Percentiles rank a stretch among this genome's conserved stretches.
Evolutionary conservation across 1,140 invertebrate genomes (phyloP).

Genomic region (Luehdorfia chinensis): DNA sequence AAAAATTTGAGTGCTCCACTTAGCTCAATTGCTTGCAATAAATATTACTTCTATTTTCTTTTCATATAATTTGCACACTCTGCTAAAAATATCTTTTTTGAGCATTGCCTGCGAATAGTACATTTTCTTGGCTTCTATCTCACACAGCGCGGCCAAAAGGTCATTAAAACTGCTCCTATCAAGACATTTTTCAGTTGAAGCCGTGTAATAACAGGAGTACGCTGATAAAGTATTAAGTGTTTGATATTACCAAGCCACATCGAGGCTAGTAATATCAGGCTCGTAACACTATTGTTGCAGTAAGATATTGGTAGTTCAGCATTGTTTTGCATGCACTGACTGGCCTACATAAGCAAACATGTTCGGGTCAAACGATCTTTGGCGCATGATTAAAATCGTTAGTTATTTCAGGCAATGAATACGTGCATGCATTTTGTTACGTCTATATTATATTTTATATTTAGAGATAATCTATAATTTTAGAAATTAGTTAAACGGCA

Average conservation of each 20-base stretch:
- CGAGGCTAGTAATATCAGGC: not conserved
- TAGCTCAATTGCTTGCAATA: too few species aligned
- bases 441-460: too few species aligned
- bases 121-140: not conserved
- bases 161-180: not conserved
- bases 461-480: too few species aligned
- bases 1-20: too few species aligned
- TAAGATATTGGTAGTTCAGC: constrained; percentile 4
- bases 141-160: not conserved
- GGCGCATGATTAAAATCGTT: not conserved
- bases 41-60: too few species aligned
- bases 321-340: constrained; percentile 10
- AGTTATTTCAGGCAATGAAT: too few species aligned
- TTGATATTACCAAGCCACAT: not conserved
- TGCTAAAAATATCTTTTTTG: not conserved
- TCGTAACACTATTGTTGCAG: constrained; percentile 6
- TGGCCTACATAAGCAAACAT: constrained; percentile 4
- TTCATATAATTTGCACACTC: too few species aligned
- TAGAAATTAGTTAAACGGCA: too few species aligned
- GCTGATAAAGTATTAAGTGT: not conserved
- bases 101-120: not conserved
- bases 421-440: too few species aligned
- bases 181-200: not conserved
- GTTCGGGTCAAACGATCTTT: not conserved
- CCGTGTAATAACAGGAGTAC: not conserved